These are phyloP conservation scores for Metaphire vulgaris DNA, from an alignment of 1,140 invertebrate species.

Conservation along the genomic window DNA sequence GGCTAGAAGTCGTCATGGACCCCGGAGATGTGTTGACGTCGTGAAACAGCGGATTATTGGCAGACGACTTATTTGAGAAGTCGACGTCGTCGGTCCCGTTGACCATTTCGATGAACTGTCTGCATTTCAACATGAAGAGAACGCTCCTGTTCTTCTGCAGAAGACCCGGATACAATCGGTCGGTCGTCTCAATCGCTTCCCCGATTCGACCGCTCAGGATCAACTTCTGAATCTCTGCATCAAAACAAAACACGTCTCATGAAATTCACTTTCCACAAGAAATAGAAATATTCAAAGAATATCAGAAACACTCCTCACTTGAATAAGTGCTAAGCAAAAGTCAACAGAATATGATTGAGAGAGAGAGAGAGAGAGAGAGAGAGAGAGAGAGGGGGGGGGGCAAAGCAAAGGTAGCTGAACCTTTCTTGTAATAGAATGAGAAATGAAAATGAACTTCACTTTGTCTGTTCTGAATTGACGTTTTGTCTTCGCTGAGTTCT, in stretches of 20 bases:
- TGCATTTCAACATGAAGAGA: conserved; percentile 87
- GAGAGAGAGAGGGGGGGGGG: too few species aligned
- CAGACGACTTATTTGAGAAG: too few species aligned
- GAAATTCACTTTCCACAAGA: too few species aligned
- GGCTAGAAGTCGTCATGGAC: conserved; percentile 35
- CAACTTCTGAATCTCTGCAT: conserved; percentile 82
- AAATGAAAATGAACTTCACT: conserved; percentile 60
- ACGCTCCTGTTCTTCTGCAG: conserved; percentile 82
- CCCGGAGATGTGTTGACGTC: conserved; percentile 36
- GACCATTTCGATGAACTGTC: conserved; percentile 88
- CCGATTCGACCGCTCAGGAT: conserved; percentile 84
- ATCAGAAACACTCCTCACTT: too few species aligned
- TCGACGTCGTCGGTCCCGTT: conserved; percentile 51
- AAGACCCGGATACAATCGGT: conserved; percentile 79
- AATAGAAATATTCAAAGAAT: too few species aligned
- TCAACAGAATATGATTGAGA: too few species aligned
- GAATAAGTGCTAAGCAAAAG: too few species aligned
- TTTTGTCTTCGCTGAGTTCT: conserved; percentile 82
- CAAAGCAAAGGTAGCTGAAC: too few species aligned
- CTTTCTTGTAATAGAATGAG: too few species aligned
- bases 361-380: too few species aligned
- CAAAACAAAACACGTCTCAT: too few species aligned
- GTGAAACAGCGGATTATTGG: conserved; percentile 38
- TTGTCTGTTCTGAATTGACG: conserved; percentile 94
- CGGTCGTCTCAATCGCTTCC: conserved; percentile 85